These are phyloP conservation scores for Siniperca undulata DNA, from an alignment of 2,797 vertebrate genomes.

Conservation along the genomic window DNA sequence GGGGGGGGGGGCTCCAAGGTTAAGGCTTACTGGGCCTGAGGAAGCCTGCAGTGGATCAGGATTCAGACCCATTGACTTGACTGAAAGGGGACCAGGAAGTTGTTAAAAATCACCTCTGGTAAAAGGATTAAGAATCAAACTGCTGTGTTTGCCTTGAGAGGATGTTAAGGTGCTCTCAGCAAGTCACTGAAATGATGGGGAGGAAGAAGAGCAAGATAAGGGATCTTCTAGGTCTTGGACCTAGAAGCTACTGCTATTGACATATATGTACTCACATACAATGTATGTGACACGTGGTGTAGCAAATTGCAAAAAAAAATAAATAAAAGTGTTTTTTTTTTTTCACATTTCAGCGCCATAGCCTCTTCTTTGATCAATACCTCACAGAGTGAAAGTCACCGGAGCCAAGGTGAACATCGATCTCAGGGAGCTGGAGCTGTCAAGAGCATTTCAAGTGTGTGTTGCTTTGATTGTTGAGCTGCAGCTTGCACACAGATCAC, in stretches of 20 bases:
- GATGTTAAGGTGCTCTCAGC: slow-evolving; percentile 36
- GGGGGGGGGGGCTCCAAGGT: slow-evolving; percentile 90
- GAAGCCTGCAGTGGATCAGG: slow-evolving; percentile 80
- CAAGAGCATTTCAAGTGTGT: slow-evolving; percentile 70
- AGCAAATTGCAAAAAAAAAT: neutral
- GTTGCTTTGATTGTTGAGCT: slow-evolving; percentile 57
- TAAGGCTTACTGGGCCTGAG: slow-evolving; percentile 85
- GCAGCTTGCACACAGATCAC: slow-evolving; percentile 34
- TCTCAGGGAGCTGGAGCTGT: slow-evolving; percentile 55
- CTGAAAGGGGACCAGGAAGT: slow-evolving; percentile 66
- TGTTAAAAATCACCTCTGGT: slow-evolving; percentile 77
- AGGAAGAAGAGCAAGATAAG: slow-evolving; percentile 36
- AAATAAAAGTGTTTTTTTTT: slow-evolving; percentile 10
- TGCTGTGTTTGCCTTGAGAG: slow-evolving; percentile 47
- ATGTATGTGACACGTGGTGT: neutral
- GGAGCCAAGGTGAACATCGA: slow-evolving; percentile 80
- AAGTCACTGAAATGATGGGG: slow-evolving; percentile 16
- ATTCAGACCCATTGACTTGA: slow-evolving; percentile 70
- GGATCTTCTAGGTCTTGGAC: slow-evolving; percentile 42
- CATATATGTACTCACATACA: slow-evolving; percentile 3
- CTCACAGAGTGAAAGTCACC: slow-evolving; percentile 62
- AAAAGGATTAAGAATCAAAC: slow-evolving; percentile 71
- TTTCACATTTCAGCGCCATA: slow-evolving; percentile 38
- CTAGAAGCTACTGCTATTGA: slow-evolving; percentile 20
- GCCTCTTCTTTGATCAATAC: slow-evolving; percentile 64